phyloP scores from a whole-genome alignment of 2,113 vertebrate genomes.

The Ramphastos sulfuratus region DNA sequence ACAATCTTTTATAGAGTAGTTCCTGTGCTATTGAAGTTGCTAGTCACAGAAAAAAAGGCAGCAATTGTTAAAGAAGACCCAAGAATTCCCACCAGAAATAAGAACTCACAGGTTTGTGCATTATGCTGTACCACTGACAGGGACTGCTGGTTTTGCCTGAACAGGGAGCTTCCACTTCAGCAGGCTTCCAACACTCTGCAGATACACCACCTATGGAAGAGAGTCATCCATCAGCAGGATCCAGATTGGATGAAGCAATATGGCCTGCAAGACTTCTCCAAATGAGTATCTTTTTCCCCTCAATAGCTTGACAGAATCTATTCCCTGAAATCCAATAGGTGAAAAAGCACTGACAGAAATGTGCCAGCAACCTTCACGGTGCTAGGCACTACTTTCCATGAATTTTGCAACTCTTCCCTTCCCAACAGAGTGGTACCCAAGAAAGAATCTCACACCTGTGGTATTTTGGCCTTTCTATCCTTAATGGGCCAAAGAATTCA shows the following conservation, averaged over 20 bases:
- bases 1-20: neutral
- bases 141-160: neutral
- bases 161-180: conserved; percentile 70
- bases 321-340: neutral
- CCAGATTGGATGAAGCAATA: neutral
- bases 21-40: neutral
- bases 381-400: neutral
- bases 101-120: conserved; percentile 68
- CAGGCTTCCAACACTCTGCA: conserved; percentile 62
- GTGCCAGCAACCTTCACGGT: neutral
- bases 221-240: neutral
- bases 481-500: neutral
- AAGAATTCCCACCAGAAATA: neutral
- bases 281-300: neutral
- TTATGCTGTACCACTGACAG: conserved; percentile 73
- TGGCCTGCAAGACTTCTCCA: neutral
- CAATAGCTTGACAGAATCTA: neutral
- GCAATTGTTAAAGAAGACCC: neutral
- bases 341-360: neutral
- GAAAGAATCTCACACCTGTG: neutral
- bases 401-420: neutral
- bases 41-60: neutral
- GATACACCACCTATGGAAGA: conserved; percentile 69
- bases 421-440: neutral
- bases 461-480: neutral